These are phyloP conservation scores for Solenopsis invicta DNA, from an alignment of 1,140 invertebrate genomes.

Conservation along the genomic window DNA sequence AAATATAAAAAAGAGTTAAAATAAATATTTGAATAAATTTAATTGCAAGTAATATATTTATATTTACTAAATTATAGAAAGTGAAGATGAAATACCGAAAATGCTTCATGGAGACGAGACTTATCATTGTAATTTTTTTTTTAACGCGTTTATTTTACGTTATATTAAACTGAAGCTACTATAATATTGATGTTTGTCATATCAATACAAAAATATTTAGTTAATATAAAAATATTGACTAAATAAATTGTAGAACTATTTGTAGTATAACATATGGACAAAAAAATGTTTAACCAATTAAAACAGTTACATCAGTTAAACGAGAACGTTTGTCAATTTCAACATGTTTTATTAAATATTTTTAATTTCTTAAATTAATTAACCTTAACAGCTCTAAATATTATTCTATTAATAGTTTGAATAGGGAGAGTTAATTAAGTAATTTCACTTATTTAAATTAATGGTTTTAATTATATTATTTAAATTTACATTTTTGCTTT, in stretches of 20 bases:
- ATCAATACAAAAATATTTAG: neutral
- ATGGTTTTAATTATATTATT: neutral
- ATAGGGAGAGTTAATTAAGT: neutral
- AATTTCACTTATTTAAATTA: neutral
- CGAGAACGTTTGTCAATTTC: neutral
- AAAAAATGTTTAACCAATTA: neutral
- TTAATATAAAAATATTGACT: neutral
- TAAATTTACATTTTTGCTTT: conserved; percentile 10
- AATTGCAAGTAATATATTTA: neutral
- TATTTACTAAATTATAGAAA: neutral
- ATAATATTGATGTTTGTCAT: neutral
- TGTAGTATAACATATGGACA: neutral
- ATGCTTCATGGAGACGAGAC: neutral
- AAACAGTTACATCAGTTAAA: neutral
- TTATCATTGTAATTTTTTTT: neutral
- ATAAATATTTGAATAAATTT: neutral
- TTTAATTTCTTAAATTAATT: neutral
- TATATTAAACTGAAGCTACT: neutral
- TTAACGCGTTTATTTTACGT: neutral
- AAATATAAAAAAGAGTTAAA: neutral
- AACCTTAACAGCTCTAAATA: neutral
- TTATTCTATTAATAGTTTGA: neutral
- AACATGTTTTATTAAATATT: neutral
- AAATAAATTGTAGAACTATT: conserved; percentile 9
- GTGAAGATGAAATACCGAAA: neutral